Conservation (phyloP, 2,113 vertebrate species). For the Phylloscopus whistleri region DNA sequence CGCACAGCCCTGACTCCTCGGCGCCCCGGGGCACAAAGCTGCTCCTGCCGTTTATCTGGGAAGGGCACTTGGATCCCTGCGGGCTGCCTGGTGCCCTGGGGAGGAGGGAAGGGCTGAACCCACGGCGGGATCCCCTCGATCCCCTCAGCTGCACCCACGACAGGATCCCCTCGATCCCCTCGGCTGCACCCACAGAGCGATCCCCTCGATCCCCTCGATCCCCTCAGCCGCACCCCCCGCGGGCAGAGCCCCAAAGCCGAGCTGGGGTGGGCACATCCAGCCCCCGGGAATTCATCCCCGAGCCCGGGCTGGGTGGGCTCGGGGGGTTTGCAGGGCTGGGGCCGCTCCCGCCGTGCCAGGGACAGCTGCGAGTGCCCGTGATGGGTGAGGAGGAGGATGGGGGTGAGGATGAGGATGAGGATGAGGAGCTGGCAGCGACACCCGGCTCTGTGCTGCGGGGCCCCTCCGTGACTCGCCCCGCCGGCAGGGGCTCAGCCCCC, state of each 20-base stretch:
- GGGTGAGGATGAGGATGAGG: background rate
- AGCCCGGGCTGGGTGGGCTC: no score
- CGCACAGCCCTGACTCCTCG: background rate
- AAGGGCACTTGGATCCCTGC: background rate
- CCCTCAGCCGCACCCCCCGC: background rate
- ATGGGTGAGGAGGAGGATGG: background rate
- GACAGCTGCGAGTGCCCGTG: slow-evolving; percentile 26
- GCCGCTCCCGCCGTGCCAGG: background rate
- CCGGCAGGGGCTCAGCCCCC: background rate
- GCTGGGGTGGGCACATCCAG: background rate
- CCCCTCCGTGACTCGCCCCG: background rate
- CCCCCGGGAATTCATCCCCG: background rate
- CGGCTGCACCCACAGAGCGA: no score
- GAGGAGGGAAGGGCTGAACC: background rate
- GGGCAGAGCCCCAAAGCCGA: background rate
- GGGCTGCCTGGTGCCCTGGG: background rate
- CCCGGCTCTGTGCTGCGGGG: background rate
- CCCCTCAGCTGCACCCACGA: background rate
- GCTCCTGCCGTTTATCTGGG: background rate
- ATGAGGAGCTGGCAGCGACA: background rate
- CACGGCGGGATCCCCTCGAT: background rate
- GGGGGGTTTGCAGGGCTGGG: background rate
- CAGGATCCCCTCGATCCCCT: no score
- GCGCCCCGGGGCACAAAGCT: background rate
- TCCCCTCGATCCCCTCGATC: no score